phyloP scores from a whole-genome alignment of 2,113 vertebrate genomes.

The Rhynchomys soricoides region DNA sequence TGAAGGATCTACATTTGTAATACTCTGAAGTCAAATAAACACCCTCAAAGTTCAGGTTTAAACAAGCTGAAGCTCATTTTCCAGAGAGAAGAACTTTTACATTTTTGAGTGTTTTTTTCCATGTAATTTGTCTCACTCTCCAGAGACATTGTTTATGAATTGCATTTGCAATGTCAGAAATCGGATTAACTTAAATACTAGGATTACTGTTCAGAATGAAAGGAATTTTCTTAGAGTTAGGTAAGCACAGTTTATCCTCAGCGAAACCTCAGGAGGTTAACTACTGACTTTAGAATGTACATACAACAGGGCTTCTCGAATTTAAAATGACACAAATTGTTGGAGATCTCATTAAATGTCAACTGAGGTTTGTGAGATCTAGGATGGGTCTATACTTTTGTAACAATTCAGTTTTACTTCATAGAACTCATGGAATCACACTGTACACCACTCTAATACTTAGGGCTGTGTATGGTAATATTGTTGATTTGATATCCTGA shows the following conservation, averaged over 20 bases:
- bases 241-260: not conserved
- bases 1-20: not conserved
- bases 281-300: not conserved
- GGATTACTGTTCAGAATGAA: not conserved
- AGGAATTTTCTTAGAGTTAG: not conserved
- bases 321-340: not conserved
- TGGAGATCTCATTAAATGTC: not conserved
- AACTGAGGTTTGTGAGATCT: not conserved
- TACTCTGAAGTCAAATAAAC: not conserved
- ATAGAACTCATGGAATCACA: not conserved
- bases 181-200: not conserved
- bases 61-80: not conserved
- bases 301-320: not conserved
- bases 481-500: constrained; percentile 18
- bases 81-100: constrained; percentile 7
- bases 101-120: not conserved
- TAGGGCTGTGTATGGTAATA: not conserved
- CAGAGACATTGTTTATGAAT: not conserved
- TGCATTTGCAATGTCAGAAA: constrained; percentile 14
- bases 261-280: not conserved
- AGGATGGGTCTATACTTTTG: not conserved
- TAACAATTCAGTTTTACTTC: not conserved
- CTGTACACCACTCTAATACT: not conserved
- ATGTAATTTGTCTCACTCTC: not conserved
- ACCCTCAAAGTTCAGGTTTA: not conserved